These are phyloP conservation scores for Pachycephus smyrnensis DNA, from an alignment of 2,888 invertebrate genomes.

Conservation along the genomic window DNA sequence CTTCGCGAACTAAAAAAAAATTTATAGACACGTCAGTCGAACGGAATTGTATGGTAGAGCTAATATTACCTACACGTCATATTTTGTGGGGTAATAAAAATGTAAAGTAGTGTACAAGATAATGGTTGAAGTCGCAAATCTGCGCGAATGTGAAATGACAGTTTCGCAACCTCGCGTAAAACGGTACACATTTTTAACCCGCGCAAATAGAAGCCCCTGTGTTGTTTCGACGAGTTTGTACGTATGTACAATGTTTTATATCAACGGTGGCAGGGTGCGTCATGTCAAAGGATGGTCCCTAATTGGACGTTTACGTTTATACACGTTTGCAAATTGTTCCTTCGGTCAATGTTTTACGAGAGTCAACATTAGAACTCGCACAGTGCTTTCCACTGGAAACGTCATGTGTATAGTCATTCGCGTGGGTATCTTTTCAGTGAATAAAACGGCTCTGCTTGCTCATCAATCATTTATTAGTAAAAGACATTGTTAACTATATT, in stretches of 20 bases:
- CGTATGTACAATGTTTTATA: not conserved
- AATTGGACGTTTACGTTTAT: conserved; percentile 47
- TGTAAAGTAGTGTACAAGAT: not conserved
- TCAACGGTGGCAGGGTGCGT: conserved; percentile 9
- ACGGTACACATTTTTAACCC: not conserved
- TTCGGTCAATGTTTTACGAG: not conserved
- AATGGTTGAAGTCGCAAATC: not conserved
- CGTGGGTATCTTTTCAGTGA: not conserved
- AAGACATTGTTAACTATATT: not conserved
- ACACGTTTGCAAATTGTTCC: conserved; percentile 33
- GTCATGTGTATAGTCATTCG: not conserved
- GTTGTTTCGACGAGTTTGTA: not conserved
- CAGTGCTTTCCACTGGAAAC: not conserved
- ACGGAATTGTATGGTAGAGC: not conserved
- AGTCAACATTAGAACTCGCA: not conserved
- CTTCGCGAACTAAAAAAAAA: not conserved
- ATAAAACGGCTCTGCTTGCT: not conserved
- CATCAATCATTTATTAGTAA: not conserved
- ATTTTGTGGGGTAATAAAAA: not conserved
- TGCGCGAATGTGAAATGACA: not conserved
- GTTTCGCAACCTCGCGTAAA: not conserved
- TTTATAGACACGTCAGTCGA: not conserved
- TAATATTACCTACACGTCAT: not conserved
- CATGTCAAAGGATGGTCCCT: conserved; percentile 36
- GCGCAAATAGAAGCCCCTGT: not conserved